phyloP scores from a whole-genome alignment of 1,140 invertebrate species.

The Pollicipes pollicipes region DNA sequence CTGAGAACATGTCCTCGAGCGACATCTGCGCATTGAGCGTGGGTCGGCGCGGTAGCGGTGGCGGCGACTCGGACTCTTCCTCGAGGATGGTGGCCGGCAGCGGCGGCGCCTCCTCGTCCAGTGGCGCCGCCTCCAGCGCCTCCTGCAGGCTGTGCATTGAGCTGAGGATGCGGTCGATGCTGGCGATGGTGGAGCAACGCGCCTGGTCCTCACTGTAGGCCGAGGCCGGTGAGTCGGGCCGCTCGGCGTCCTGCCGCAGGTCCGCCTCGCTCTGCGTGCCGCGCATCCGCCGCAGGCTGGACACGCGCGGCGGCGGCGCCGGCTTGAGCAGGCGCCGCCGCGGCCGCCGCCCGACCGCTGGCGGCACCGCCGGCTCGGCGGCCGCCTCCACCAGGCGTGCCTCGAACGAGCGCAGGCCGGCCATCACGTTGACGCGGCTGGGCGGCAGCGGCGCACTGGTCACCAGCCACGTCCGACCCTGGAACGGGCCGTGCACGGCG shows the following conservation, averaged over 20 bases:
- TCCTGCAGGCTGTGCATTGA: neutral
- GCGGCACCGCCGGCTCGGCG: neutral
- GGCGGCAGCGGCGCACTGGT: neutral
- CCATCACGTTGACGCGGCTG: neutral
- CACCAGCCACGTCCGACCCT: neutral
- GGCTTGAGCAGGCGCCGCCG: too few species aligned
- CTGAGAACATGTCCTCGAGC: neutral
- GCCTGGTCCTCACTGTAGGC: neutral
- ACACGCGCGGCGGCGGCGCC: neutral
- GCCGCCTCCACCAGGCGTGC: neutral
- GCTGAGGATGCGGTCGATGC: neutral
- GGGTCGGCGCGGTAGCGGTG: too few species aligned
- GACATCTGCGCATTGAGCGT: neutral
- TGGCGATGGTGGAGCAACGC: neutral
- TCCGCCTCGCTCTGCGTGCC: neutral
- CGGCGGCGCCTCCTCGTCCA: neutral
- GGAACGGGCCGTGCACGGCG: neutral
- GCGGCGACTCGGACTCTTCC: neutral
- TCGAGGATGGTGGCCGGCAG: neutral
- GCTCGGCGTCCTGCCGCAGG: neutral
- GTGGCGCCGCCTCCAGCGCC: too few species aligned
- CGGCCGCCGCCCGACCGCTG: neutral
- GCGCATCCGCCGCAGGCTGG: neutral
- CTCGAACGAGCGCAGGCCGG: conserved; percentile 1
- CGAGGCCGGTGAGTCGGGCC: neutral